Conservation (phyloP, 2,113 vertebrate species). For the Poicephalus gulielmi region DNA sequence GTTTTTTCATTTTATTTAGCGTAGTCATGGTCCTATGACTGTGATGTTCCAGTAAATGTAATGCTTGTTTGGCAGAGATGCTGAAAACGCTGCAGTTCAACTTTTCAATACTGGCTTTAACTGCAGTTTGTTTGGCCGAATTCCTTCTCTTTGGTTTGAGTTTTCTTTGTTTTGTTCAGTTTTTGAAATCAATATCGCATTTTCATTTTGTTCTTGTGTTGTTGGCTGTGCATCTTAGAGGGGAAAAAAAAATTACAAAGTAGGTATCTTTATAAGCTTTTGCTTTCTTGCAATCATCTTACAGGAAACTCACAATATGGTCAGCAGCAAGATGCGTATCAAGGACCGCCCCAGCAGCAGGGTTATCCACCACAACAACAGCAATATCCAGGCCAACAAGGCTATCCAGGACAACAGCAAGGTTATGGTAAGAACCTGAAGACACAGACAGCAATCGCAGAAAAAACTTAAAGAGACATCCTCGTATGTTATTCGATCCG, state of each 20-base stretch:
- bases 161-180: slow-evolving; percentile 80
- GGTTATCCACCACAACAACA: slow-evolving; percentile 91
- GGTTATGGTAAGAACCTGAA: slow-evolving; percentile 86
- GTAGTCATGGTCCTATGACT: slow-evolving; percentile 80
- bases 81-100: slow-evolving; percentile 82
- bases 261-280: slow-evolving; percentile 46
- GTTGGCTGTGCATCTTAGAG: slow-evolving; percentile 78
- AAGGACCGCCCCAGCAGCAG: slow-evolving; percentile 94
- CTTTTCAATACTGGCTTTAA: slow-evolving; percentile 81
- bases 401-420: slow-evolving; percentile 94
- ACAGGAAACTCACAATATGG: slow-evolving; percentile 93
- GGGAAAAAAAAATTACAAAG: background rate
- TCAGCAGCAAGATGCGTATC: slow-evolving; percentile 96
- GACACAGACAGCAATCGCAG: background rate
- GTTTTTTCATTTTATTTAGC: slow-evolving; percentile 70
- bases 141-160: slow-evolving; percentile 82
- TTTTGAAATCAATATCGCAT: slow-evolving; percentile 74
- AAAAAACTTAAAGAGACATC: background rate
- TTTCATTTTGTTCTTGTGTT: slow-evolving; percentile 81
- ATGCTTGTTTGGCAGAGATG: slow-evolving; percentile 81
- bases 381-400: slow-evolving; percentile 82
- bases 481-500: background rate
- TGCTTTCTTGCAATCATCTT: slow-evolving; percentile 65
- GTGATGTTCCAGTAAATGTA: slow-evolving; percentile 80
- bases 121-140: slow-evolving; percentile 83